A percentile compares a stretch with the other conserved stretches of the same genome.
Conservation (phyloP, 2,888 invertebrate species). For the Pseudococcus viburni region DNA sequence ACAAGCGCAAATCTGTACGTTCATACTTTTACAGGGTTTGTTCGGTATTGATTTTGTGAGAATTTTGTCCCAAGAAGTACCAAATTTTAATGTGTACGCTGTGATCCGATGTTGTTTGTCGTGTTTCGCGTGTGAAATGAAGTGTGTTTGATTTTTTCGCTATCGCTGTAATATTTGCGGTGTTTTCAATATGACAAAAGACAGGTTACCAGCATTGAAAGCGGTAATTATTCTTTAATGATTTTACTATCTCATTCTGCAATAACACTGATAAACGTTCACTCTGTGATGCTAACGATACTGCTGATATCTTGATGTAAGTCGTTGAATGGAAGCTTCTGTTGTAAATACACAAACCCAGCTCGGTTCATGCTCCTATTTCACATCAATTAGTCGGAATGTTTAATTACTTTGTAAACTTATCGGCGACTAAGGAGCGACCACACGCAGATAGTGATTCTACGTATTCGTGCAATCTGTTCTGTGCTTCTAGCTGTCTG, state of each 20-base stretch:
- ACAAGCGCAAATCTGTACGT: constrained; percentile 63
- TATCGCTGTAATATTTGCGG: constrained; percentile 37
- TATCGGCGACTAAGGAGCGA: background rate
- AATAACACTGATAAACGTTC: background rate
- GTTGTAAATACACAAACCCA: background rate
- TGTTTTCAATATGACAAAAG: constrained; percentile 88
- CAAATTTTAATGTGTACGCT: constrained; percentile 61
- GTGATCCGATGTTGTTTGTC: constrained; percentile 64
- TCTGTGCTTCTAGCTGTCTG: background rate
- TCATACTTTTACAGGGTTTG: constrained; percentile 62
- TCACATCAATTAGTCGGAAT: background rate
- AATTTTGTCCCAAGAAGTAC: constrained; percentile 62
- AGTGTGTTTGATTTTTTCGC: constrained; percentile 62
- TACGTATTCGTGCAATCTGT: background rate
- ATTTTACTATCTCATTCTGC: background rate
- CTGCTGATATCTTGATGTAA: background rate
- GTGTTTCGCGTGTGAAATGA: constrained; percentile 63
- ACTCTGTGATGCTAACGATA: constrained; percentile 12
- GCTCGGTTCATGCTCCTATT: background rate
- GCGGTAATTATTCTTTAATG: constrained; percentile 76
- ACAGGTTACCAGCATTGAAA: constrained; percentile 96
- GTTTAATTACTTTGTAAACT: background rate
- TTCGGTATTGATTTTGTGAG: constrained; percentile 64
- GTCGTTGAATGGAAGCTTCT: constrained; percentile 31
- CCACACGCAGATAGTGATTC: background rate